phyloP scores from a whole-genome alignment of 1,140 invertebrate genomes.

The Holcopasites calliopsidis region DNA sequence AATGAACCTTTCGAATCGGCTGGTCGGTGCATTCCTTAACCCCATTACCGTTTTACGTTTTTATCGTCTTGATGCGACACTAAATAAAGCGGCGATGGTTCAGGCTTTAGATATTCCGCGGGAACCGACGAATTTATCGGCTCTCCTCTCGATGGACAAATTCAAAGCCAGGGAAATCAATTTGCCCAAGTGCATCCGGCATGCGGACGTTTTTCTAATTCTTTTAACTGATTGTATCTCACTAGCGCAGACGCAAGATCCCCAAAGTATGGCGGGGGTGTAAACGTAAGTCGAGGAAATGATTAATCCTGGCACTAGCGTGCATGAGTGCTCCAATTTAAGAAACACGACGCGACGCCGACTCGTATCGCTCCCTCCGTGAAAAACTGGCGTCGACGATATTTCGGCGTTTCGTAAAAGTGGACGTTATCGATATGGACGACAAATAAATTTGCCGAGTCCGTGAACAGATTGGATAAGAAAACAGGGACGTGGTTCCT shows the following conservation, averaged over 20 bases:
- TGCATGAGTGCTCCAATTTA: not conserved
- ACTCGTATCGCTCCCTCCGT: not conserved
- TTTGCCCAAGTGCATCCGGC: not conserved
- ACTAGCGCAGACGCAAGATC: not conserved
- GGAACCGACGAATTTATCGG: not conserved
- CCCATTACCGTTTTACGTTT: conserved; percentile 25
- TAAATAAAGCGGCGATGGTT: conserved; percentile 8
- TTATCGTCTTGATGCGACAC: not conserved
- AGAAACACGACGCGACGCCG: not conserved
- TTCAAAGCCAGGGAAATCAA: not conserved
- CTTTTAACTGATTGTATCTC: conserved; percentile 30
- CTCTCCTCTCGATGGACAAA: not conserved
- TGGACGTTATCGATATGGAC: not conserved
- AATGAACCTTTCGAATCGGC: conserved; percentile 23
- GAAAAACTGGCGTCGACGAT: not conserved
- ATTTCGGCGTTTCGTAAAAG: not conserved
- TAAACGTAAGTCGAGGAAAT: not conserved
- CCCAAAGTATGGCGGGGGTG: no score
- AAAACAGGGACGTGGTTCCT: not conserved
- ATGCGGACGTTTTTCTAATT: not conserved
- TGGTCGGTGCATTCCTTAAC: conserved; percentile 20
- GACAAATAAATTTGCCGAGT: conserved; percentile 32
- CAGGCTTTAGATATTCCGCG: not conserved
- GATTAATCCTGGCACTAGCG: not conserved
- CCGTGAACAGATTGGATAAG: conserved; percentile 25